Evolutionary conservation across 2,888 invertebrate species (phyloP).

Genomic region (Meteorus colon): DNA sequence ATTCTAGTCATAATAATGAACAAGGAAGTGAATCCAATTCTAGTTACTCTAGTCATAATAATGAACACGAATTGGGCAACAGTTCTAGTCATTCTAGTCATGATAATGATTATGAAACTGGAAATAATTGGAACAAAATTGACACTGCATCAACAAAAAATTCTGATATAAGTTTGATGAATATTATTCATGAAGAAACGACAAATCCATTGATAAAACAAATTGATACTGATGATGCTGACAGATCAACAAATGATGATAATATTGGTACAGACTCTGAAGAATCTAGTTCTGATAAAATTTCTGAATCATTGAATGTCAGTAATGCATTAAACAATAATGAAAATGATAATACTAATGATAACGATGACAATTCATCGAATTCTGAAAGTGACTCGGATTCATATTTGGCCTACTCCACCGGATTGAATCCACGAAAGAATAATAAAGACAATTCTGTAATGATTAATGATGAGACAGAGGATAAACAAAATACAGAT

Average conservation of each 20-base stretch:
- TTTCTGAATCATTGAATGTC: constrained; percentile 22
- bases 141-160: not conserved
- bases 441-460: constrained; percentile 19
- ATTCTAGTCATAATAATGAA: not conserved
- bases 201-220: not conserved
- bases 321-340: constrained; percentile 39
- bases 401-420: constrained; percentile 66
- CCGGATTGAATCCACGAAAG: constrained; percentile 57
- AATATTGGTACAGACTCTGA: constrained; percentile 37
- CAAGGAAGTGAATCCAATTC: not conserved
- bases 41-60: not conserved
- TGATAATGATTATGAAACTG: not conserved
- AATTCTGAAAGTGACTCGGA: constrained; percentile 58
- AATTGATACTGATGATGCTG: not conserved
- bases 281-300: constrained; percentile 45
- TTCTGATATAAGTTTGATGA: constrained; percentile 38
- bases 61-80: not conserved
- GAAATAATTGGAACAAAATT: not conserved
- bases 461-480: constrained; percentile 25
- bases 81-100: not conserved
- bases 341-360: constrained; percentile 32
- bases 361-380: constrained; percentile 27
- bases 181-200: constrained; percentile 46
- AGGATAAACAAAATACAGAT: constrained; percentile 50
- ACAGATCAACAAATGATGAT: constrained; percentile 19